A percentile compares a stretch with the other conserved stretches of the same genome.
These are phyloP conservation scores for Chymomyza amoena DNA, from an alignment of 2,888 invertebrate genomes.

Conservation along the genomic window DNA sequence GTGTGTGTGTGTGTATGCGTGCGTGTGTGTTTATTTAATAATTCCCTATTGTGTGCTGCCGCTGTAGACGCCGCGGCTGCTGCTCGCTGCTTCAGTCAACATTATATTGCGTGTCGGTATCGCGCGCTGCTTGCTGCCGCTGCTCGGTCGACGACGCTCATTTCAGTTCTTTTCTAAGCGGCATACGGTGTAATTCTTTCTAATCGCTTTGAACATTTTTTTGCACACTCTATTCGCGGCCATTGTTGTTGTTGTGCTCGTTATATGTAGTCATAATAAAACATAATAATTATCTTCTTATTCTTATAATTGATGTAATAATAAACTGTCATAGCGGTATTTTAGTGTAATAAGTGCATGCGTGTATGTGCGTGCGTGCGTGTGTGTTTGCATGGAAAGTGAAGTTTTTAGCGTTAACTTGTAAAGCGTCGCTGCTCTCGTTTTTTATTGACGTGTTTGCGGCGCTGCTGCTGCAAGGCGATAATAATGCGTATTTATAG, in stretches of 20 bases:
- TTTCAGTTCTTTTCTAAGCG: conserved; percentile 77
- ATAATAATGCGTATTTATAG: conserved; percentile 68
- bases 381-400: conserved; percentile 45
- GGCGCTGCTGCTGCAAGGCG: conserved; percentile 27
- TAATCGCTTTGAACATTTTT: conserved; percentile 58
- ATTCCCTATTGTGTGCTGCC: conserved; percentile 57
- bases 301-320: conserved; percentile 17
- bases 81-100: conserved; percentile 41
- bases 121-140: conserved; percentile 23
- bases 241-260: conserved; percentile 24
- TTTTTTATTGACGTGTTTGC: neutral
- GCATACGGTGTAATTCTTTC: conserved; percentile 76
- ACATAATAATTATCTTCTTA: too few relatives aligned
- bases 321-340: neutral
- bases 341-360: neutral
- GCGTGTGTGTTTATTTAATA: conserved; percentile 75
- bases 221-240: conserved; percentile 4
- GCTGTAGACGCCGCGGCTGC: conserved; percentile 3
- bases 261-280: too few relatives aligned
- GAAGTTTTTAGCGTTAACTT: conserved; percentile 35
- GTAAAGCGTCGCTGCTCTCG: neutral
- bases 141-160: conserved; percentile 38
- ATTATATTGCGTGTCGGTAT: conserved; percentile 35
- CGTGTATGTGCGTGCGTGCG: conserved; percentile 5
- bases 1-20: conserved; percentile 46